A percentile compares a stretch with the other conserved stretches of the same genome.
Evolutionary conservation across 2,888 invertebrate genomes (phyloP).

Genomic region (Poecilus cupreus): DNA sequence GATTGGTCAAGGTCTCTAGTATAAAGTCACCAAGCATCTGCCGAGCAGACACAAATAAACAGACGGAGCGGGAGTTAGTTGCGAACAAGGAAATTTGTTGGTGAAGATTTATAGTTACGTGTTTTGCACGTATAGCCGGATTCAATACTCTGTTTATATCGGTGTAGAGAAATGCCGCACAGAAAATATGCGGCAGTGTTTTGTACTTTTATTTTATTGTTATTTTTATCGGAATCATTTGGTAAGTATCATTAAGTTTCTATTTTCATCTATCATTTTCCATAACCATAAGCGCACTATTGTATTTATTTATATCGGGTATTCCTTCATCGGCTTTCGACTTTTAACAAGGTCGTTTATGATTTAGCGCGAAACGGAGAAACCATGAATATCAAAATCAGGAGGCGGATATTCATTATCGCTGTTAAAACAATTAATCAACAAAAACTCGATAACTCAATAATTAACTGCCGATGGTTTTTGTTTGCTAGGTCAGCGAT

Average conservation of each 20-base stretch:
- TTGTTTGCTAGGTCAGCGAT: constrained; percentile 31
- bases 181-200: not conserved
- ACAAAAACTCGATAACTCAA: not conserved
- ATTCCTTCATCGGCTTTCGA: not conserved
- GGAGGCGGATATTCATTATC: constrained; percentile 21
- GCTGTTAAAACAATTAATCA: not conserved
- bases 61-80: constrained; percentile 29
- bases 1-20: constrained; percentile 53
- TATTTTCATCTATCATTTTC: not conserved
- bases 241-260: constrained; percentile 8
- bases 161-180: not conserved
- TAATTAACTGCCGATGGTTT: not conserved
- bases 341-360: not conserved
- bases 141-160: not conserved
- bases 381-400: not conserved
- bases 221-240: not conserved
- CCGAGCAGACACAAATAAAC: constrained; percentile 14
- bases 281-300: not conserved
- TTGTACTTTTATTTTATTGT: not conserved
- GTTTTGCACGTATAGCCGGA: not conserved
- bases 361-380: not conserved
- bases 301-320: not conserved
- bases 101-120: not conserved
- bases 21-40: constrained; percentile 43
- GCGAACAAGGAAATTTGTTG: not conserved